phyloP scores from a whole-genome alignment of 2,888 invertebrate species.

The Agrilus biguttatus region DNA sequence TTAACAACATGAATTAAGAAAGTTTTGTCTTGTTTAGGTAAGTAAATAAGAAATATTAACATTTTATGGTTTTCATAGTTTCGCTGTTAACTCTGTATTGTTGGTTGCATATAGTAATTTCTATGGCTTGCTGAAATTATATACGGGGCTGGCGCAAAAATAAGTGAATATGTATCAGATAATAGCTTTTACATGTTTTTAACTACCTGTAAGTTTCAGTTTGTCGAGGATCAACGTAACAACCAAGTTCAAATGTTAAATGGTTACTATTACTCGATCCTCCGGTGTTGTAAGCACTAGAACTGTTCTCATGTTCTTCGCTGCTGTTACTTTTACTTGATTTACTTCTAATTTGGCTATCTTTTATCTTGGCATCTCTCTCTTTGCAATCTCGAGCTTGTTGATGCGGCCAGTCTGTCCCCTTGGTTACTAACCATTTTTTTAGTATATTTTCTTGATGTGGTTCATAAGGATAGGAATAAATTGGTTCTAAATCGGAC shows the following conservation, averaged over 20 bases:
- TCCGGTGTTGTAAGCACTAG: constrained; percentile 61
- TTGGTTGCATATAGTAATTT: too few relatives aligned
- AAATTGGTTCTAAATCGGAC: constrained; percentile 43
- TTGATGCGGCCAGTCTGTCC: constrained; percentile 10
- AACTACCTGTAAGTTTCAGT: constrained; percentile 20
- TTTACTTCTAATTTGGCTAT: constrained; percentile 17
- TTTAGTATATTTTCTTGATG: constrained; percentile 22
- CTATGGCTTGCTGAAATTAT: too few relatives aligned
- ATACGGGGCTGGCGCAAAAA: too few relatives aligned
- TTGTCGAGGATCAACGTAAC: constrained; percentile 30
- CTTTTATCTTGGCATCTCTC: constrained; percentile 15
- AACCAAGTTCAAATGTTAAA: constrained; percentile 36
- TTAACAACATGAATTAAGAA: too few relatives aligned
- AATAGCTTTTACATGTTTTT: constrained; percentile 2
- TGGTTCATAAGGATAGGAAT: constrained; percentile 46
- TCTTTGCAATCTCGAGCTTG: constrained; percentile 6
- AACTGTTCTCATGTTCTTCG: constrained; percentile 46
- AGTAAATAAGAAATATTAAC: too few relatives aligned
- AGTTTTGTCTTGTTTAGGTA: too few relatives aligned
- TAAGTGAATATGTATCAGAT: constrained; percentile 8
- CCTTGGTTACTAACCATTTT: constrained; percentile 23
- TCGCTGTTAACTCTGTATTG: too few relatives aligned
- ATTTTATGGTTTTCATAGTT: too few relatives aligned
- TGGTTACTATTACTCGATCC: constrained; percentile 59
- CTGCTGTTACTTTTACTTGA: constrained; percentile 29